Base-by-base conservation (phyloP, 2,888 invertebrate species). In the Mycogona germanica region DNA sequence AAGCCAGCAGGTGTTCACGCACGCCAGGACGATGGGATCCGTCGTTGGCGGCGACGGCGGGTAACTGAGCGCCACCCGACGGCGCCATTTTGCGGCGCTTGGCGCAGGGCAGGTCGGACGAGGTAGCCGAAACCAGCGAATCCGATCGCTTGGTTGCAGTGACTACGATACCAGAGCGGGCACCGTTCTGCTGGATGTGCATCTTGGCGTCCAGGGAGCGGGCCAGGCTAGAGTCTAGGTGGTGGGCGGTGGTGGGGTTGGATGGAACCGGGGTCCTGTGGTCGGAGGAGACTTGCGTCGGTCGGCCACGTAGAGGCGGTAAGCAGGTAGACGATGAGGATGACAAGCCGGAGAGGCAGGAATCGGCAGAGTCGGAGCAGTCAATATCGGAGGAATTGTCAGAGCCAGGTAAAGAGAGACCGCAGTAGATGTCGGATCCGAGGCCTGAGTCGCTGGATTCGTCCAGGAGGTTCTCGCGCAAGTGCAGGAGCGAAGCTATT, bases 371-470 rank as follows among this genome's bases (percentile, higher is more conserved):
- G 53, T 54, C 57, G 5, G 50, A 51, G 30, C 56, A 55, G 9
- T 53, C 50, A 17, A 55, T 48, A 35, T 26, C 44, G 6, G 46
- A 46, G n/a, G 29, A 37, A 35, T 45, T 48, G 17, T 40, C 40
- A 2, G 46, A 45, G 1, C 41, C 51, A 12, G 45, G 46, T 7
- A 53, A 35, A 25, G 12, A 26, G 3, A 46, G 32, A 37, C 41
- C 26, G 21, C 25, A 30, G 38, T 29, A 23, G n/a, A 35, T 25
- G 68, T 88, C 88, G 60, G 84, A 84, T 55, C 87, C 88, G 62
- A 88, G 77, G 29, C 88, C 88, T 61, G 88, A 88, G 72, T 89
- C 89, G 73, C 87, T 87, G 59, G 87, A 88, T 72, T 85, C 87
- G 69, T 88, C 87, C 68, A 50, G 53, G 30, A 49, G 56, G 17